Conservation (phyloP, 2,888 invertebrate genomes). For the Stenolophus ochropezus region DNA sequence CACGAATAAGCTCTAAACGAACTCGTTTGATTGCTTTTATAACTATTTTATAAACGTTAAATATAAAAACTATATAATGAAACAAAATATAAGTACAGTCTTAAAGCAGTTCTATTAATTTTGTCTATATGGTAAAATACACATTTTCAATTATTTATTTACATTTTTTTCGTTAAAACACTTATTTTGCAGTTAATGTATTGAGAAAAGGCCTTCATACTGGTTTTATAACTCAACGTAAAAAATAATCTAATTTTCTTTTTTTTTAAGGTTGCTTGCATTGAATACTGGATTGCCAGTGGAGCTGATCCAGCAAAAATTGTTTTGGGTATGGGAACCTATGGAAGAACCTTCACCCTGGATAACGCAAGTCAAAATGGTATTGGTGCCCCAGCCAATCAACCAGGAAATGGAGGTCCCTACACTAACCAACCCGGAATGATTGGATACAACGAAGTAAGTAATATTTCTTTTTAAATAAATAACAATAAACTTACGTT, state of each 20-base stretch:
- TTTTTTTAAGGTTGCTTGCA: constrained; percentile 70
- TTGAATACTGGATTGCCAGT: constrained; percentile 75
- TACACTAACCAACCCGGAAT: constrained; percentile 79
- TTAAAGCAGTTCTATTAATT: too few species aligned
- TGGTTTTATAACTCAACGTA: too few species aligned
- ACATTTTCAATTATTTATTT: too few species aligned
- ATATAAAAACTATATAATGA: too few species aligned
- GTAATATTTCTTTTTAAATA: neutral
- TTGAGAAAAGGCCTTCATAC: neutral
- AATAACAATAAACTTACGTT: too few species aligned
- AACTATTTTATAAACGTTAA: too few species aligned
- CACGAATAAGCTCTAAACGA: too few species aligned
- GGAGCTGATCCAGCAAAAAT: constrained; percentile 80
- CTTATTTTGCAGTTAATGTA: neutral
- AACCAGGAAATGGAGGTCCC: constrained; percentile 78
- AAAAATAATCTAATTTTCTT: neutral
- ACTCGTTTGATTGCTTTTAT: too few species aligned
- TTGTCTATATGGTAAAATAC: too few species aligned
- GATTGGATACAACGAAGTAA: constrained; percentile 82
- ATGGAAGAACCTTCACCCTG: constrained; percentile 82
- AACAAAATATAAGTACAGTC: too few species aligned
- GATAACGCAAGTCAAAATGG: constrained; percentile 70
- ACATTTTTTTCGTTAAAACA: neutral
- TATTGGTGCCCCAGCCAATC: constrained; percentile 76
- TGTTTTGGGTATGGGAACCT: constrained; percentile 81